Evolutionary conservation across 2,113 vertebrate genomes (phyloP), one percentile per base, ranked within the genome.

Genomic region (Petrocephalus zakoni): DNA sequence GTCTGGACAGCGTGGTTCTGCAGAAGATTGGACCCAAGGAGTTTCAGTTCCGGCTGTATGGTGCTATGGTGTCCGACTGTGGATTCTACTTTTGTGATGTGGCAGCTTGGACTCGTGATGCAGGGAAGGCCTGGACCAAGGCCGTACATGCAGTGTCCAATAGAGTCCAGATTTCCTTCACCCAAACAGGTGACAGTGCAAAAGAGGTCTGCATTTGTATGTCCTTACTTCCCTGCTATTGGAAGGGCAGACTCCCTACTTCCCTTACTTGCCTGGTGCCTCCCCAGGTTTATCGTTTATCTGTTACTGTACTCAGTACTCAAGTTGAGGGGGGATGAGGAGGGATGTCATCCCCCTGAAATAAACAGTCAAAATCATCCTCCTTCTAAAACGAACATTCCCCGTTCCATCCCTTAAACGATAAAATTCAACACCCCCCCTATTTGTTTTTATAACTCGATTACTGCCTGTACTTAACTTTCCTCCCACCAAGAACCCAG

Each of bases 61-160:
- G 97, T 42, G 97, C 97, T 0, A 98, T 99, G 95, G 89, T 97
- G 89, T 96, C 97, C 0, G 98, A 99, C 13, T 93, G 96, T 0
- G 98, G 98, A 13, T 94, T 94, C 1, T 99, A 99, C 93, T 98
- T 96, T 93, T 99, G 98, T 13, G 83, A 96, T 22, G 95, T 99
- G 88, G 96, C 97, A 0, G 97, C 97, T 0, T 99, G 96, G 96
- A 98, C 96, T 0, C 97, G 97, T 0, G 96, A 97, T 1, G 93
- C 95, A 1, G 93, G 93, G 0, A 92, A 94, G 25, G 92, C 95
- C 29, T 99, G 98, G 98, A 96, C 93, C 10, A 95, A 93, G 88
- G 95, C 94, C 0, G 92, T 94, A 52, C 96, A 95, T 19, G 94
- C 95, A 0, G 94, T 96, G 29, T 99, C 98, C 87, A 98, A 98